phyloP scores from a whole-genome alignment of 1,140 invertebrate genomes.

The Cyclina sinensis region DNA sequence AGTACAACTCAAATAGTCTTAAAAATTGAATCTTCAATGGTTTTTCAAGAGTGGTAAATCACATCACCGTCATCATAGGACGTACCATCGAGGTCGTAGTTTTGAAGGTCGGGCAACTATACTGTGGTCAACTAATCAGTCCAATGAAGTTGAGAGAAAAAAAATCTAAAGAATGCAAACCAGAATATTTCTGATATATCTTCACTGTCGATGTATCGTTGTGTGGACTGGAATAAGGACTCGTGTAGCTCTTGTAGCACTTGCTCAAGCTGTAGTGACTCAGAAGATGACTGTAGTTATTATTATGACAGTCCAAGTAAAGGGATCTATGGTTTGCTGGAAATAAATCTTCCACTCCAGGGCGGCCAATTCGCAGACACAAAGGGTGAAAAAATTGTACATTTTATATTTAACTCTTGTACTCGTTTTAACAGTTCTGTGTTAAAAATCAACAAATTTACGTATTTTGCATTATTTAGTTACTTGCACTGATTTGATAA shows the following conservation, averaged over 20 bases:
- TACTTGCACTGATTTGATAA: too few relatives aligned
- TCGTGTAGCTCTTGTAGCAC: slow-evolving; percentile 78
- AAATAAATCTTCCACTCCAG: slow-evolving; percentile 55
- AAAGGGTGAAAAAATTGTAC: slow-evolving; percentile 78
- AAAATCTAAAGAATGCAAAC: slow-evolving; percentile 57
- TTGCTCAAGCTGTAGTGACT: slow-evolving; percentile 83
- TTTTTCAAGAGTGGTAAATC: slow-evolving; percentile 45
- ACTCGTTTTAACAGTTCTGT: slow-evolving; percentile 1
- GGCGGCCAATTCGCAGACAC: slow-evolving; percentile 72
- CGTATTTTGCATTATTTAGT: too few relatives aligned
- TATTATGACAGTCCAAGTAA: slow-evolving; percentile 74
- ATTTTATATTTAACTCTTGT: slow-evolving; percentile 73
- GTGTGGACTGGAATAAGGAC: slow-evolving; percentile 63
- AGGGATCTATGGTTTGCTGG: slow-evolving; percentile 79
- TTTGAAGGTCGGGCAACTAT: slow-evolving; percentile 81
- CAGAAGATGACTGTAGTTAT: slow-evolving; percentile 81
- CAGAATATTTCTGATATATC: slow-evolving; percentile 36
- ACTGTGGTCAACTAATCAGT: slow-evolving; percentile 43
- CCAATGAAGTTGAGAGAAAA: slow-evolving; percentile 47
- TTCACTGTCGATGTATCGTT: slow-evolving; percentile 62
- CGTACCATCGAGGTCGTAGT: slow-evolving; percentile 82
- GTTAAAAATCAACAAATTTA: too few relatives aligned
- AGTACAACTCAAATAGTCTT: too few relatives aligned
- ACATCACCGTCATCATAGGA: slow-evolving; percentile 62
- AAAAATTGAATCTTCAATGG: too few relatives aligned